Percentiles rank a stretch among this genome's conserved stretches.
Conservation (phyloP, 2,797 vertebrate genomes). For the Cyclura pinguis region DNA sequence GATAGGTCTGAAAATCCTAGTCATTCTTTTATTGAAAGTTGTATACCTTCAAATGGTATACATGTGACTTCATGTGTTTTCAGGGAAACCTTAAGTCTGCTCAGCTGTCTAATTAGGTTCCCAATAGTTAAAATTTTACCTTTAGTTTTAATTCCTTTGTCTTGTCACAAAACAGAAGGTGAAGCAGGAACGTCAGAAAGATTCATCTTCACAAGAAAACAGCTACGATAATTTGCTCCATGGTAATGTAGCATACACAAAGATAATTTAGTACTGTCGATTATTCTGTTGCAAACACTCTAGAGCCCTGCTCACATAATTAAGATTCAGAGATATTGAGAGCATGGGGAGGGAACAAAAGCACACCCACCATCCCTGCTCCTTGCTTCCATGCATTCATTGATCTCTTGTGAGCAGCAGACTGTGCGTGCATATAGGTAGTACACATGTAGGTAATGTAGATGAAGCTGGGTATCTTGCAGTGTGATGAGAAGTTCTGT, state of each 20-base stretch:
- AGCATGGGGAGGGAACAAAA: too few species aligned
- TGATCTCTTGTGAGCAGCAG: background rate
- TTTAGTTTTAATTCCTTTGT: background rate
- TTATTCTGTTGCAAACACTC: background rate
- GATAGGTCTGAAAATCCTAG: background rate
- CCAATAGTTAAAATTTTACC: background rate
- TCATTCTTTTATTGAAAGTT: background rate
- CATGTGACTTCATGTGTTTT: background rate
- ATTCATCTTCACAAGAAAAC: background rate
- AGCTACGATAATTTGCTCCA: background rate
- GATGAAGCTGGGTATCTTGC: background rate
- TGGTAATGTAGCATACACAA: background rate
- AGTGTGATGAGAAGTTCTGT: background rate
- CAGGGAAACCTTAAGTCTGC: background rate
- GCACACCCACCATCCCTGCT: background rate
- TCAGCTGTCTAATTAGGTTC: background rate
- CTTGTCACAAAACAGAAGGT: background rate
- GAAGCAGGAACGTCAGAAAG: background rate
- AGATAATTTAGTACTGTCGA: background rate
- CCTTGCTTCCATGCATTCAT: background rate
- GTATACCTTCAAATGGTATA: too few species aligned
- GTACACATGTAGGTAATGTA: background rate
- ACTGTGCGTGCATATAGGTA: background rate
- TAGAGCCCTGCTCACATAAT: background rate
- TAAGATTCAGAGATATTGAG: background rate